A percentile compares a stretch with the other conserved stretches of the same genome.
These are phyloP conservation scores for Oreortyx pictus DNA, from an alignment of 2,797 vertebrate species.

Conservation along the genomic window DNA sequence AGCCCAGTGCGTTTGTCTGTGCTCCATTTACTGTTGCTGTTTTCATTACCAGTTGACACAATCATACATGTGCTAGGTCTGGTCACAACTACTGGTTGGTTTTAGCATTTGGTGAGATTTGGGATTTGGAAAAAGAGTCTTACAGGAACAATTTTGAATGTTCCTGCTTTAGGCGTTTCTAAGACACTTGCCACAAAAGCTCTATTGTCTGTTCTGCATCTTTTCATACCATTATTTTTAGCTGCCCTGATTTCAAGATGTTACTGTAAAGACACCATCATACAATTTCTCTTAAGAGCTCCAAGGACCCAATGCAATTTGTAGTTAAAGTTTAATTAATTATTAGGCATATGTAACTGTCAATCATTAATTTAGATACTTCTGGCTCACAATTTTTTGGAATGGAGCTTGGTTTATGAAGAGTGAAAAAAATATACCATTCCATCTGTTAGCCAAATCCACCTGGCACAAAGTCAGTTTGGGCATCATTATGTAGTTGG, in stretches of 20 bases:
- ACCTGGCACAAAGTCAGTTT: constrained; percentile 72
- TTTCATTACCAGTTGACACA: rapidly evolving
- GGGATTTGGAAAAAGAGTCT: background rate
- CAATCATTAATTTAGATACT: constrained; percentile 69
- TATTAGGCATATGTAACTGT: constrained; percentile 76
- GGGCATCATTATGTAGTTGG: constrained; percentile 74
- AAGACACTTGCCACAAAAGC: background rate
- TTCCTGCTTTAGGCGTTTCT: background rate
- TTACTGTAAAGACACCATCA: constrained; percentile 37
- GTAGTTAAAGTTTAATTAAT: constrained; percentile 73
- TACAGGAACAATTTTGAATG: background rate
- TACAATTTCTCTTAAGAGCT: constrained; percentile 46
- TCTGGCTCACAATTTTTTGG: constrained; percentile 65
- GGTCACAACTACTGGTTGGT: background rate
- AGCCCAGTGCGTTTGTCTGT: background rate
- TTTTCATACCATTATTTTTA: constrained; percentile 63
- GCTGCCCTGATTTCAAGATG: constrained; percentile 40
- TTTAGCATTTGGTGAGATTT: background rate
- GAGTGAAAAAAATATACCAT: constrained; percentile 73
- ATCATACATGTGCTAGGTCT: background rate
- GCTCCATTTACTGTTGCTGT: background rate
- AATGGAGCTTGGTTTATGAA: constrained; percentile 59
- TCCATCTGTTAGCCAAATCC: constrained; percentile 78
- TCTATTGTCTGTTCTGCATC: constrained; percentile 46
- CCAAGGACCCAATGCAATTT: constrained; percentile 59